phyloP scores from a whole-genome alignment of 2,797 vertebrate species.

The Trachops cirrhosus region DNA sequence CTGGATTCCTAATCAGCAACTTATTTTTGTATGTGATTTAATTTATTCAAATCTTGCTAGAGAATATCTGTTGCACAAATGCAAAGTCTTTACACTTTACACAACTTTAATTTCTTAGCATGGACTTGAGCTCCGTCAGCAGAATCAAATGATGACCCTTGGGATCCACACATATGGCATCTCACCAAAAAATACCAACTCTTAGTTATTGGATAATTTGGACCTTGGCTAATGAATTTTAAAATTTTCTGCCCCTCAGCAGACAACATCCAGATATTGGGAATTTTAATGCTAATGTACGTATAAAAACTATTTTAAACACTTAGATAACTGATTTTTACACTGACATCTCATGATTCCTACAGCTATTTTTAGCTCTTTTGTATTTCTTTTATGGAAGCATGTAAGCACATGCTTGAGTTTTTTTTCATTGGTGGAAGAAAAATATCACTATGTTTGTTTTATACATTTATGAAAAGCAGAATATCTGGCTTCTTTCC shows the following conservation, averaged over 20 bases:
- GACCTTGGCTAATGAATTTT: neutral
- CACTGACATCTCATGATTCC: neutral
- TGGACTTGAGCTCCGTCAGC: neutral
- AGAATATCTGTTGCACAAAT: neutral
- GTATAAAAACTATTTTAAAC: neutral
- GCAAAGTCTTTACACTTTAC: neutral
- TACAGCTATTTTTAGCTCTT: neutral
- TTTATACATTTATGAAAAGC: neutral
- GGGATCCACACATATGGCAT: neutral
- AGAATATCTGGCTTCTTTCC: neutral
- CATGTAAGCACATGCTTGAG: neutral
- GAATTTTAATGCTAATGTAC: neutral
- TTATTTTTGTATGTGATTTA: neutral
- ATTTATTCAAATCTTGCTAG: neutral
- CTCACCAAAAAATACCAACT: neutral
- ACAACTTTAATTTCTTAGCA: slow-evolving; percentile 19
- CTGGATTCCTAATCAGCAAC: neutral
- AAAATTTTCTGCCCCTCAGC: neutral
- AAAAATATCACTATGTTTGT: neutral
- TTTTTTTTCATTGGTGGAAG: neutral
- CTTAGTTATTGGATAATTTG: neutral
- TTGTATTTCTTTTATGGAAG: neutral
- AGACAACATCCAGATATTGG: too few species aligned
- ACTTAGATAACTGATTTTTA: neutral
- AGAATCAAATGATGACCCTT: neutral